Base-by-base conservation (phyloP, 2,888 invertebrate genomes). In the Lutraria lutraria region DNA sequence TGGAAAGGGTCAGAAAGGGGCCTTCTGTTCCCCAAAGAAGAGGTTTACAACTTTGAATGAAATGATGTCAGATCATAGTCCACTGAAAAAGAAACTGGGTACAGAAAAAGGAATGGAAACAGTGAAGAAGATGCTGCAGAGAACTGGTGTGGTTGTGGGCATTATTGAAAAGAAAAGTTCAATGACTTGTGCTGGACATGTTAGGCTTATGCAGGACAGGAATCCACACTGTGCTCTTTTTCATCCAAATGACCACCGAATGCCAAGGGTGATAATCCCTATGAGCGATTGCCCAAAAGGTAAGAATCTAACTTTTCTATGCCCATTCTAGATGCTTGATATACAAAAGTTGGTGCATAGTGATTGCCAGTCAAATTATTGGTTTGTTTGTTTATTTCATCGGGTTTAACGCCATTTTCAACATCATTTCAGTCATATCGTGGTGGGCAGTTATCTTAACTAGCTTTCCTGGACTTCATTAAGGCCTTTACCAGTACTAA, bases 241-340 rank as follows among this genome's bases (percentile, higher is more conserved):
- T 96, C 97, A 97, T 60, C 98, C 99, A 0, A 97, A 98, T 85
- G 99, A 99, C 96, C 97, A 97, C 93, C 97, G 98, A 90, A 96
- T 99, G 84, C 99, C 99, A 0, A 97, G 98, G 90, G 97, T 99
- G 60, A 97, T 97, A 94, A 98, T 99, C 92, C 97, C 98, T 21
- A 92, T 93, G 82, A 56, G 84, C 2, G 97, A 97, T 91, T 98
- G 98, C 97, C 98, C 98, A 15, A 96, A 92, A 94, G 96, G 96
- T 96, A 88, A 34, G 60, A 34, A 34, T 79, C 13, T 79, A 29
- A 79, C 43, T 4, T 34, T 79, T 21, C 21, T 43, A 43, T 43
- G 43, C 8, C 2, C 4, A 43, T 43, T 43, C 43, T 43, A 43
- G 8, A 43, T 43, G 43, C 43, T 43, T 43, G 43, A 4, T 43